Conservation (phyloP, 2,113 vertebrate species). For the Meriones unguiculatus region DNA sequence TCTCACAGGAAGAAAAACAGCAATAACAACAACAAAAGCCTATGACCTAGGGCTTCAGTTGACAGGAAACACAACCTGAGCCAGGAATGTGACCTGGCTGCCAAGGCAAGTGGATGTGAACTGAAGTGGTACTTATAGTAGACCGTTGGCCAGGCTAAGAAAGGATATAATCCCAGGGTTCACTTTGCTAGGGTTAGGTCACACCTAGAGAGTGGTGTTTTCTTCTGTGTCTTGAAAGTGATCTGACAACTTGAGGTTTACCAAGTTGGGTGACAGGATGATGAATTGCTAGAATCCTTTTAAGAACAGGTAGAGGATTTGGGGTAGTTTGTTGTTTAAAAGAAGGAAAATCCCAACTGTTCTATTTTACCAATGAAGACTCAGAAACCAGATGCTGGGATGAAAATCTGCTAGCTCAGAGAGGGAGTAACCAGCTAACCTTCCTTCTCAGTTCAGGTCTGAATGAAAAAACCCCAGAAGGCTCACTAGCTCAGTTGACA, state of each 20-base stretch:
- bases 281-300: constrained; percentile 61
- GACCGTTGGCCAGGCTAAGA: constrained; percentile 27
- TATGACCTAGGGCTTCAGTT: constrained; percentile 53
- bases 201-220: constrained; percentile 52
- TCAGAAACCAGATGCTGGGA: too few relatives aligned
- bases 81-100: constrained; percentile 61
- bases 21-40: constrained; percentile 23
- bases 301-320: constrained; percentile 33
- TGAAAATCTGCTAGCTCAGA: too few relatives aligned
- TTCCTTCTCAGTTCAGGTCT: too few relatives aligned
- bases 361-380: too few relatives aligned
- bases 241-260: constrained; percentile 47
- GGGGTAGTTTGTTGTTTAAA: not conserved
- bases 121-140: constrained; percentile 53
- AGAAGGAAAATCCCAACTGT: too few relatives aligned
- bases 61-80: constrained; percentile 65
- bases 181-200: not conserved
- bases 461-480: too few relatives aligned
- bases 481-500: too few relatives aligned
- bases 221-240: constrained; percentile 28
- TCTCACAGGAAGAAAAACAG: constrained; percentile 46
- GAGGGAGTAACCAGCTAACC: too few relatives aligned
- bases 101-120: constrained; percentile 67
- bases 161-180: constrained; percentile 53
- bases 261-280: constrained; percentile 54